Percentiles rank a stretch among this genome's conserved stretches.
These are phyloP conservation scores for Acleris emargana DNA, from an alignment of 2,888 invertebrate species.

Conservation along the genomic window DNA sequence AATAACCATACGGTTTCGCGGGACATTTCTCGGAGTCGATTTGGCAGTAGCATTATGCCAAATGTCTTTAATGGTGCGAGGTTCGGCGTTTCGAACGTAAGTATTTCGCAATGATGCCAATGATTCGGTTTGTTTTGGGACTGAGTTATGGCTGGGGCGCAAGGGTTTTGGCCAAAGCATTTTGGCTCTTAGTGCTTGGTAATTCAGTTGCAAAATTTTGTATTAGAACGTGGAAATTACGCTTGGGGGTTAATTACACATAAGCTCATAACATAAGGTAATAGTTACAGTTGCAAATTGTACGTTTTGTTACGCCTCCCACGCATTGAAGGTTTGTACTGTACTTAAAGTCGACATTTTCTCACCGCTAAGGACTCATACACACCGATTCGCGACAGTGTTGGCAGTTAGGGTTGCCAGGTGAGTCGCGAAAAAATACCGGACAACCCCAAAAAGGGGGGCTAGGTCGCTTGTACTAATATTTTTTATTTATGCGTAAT, in stretches of 20 bases:
- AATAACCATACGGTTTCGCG: slow-evolving; percentile 59
- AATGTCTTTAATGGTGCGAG: slow-evolving; percentile 53
- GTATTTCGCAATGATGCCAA: slow-evolving; percentile 39
- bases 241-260: not conserved
- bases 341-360: not conserved
- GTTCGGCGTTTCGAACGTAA: slow-evolving; percentile 40
- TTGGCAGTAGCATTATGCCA: slow-evolving; percentile 65
- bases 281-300: not conserved
- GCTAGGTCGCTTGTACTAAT: too few species aligned
- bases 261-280: too few species aligned
- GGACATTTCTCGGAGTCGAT: slow-evolving; percentile 62
- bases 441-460: too few species aligned
- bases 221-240: not conserved
- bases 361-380: too few species aligned
- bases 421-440: too few species aligned
- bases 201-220: not conserved
- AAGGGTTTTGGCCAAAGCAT: not conserved
- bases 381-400: too few species aligned
- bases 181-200: not conserved
- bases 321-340: not conserved
- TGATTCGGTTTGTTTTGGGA: slow-evolving; percentile 41
- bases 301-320: not conserved
- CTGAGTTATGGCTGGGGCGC: slow-evolving; percentile 32
- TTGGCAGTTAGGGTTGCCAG: too few species aligned
- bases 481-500: too few species aligned